Percentiles rank a stretch among this genome's conserved stretches.
These are phyloP conservation scores for Batillaria attramentaria DNA, from an alignment of 1,140 invertebrate species.

Conservation along the genomic window DNA sequence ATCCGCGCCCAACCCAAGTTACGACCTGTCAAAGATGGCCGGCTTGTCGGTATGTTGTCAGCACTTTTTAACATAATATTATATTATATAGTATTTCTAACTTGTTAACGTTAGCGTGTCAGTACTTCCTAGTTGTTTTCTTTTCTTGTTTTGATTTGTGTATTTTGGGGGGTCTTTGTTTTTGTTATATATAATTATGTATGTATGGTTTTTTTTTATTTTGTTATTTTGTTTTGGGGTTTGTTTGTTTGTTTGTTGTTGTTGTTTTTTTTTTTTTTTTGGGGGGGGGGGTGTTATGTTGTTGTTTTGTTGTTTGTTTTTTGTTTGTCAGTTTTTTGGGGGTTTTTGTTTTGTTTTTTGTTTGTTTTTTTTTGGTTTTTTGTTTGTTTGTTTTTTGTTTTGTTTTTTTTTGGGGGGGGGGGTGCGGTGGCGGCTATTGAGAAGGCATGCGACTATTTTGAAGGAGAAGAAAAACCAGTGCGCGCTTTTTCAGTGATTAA, in stretches of 20 bases:
- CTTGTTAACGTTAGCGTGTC: too few species aligned
- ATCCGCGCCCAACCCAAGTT: constrained; percentile 77
- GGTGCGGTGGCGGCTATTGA: not conserved
- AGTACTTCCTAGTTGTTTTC: not conserved
- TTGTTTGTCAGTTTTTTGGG: not conserved
- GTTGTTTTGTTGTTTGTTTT: constrained; percentile 10
- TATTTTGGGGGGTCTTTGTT: constrained; percentile 10
- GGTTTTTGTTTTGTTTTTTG: constrained; percentile 1
- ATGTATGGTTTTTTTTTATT: not conserved
- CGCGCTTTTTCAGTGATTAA: too few species aligned
- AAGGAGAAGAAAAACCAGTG: too few species aligned
- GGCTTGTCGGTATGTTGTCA: constrained; percentile 54
- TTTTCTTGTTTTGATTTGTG: constrained; percentile 14
- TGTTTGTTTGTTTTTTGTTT: not conserved
- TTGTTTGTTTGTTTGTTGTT: not conserved
- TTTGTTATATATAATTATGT: not conserved
- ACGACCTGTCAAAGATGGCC: constrained; percentile 57
- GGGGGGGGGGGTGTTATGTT: not conserved
- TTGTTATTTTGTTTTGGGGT: constrained; percentile 5
- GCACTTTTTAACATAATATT: too few species aligned
- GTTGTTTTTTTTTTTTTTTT: not conserved
- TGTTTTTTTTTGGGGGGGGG: not conserved
- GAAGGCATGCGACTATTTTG: too few species aligned
- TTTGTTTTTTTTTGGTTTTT: not conserved
- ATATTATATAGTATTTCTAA: too few species aligned